A percentile compares a stretch with the other conserved stretches of the same genome.
These are phyloP conservation scores for Sycophila sp. DNA, from an alignment of 1,140 invertebrate genomes.

Conservation along the genomic window DNA sequence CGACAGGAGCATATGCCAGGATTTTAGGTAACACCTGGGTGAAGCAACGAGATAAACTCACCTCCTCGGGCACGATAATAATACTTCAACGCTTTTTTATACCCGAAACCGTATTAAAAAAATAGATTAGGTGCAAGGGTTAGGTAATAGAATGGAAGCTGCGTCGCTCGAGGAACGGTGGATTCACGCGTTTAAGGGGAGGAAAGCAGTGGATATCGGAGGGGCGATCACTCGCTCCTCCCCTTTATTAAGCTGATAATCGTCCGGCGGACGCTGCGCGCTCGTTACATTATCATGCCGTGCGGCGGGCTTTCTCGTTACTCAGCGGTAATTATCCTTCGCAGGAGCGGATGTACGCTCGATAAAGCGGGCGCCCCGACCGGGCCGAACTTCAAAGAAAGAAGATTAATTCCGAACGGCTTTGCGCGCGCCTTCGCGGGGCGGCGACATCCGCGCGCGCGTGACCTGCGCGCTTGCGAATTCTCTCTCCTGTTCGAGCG, in stretches of 20 bases:
- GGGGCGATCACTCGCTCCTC: constrained; percentile 25
- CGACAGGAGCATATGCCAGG: no score
- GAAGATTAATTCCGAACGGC: constrained; percentile 31
- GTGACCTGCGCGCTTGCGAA: not conserved
- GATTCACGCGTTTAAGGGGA: constrained; percentile 16
- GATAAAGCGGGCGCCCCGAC: constrained; percentile 47
- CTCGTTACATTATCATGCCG: constrained; percentile 59
- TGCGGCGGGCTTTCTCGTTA: constrained; percentile 45
- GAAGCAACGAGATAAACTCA: constrained; percentile 1
- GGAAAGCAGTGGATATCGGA: constrained; percentile 4
- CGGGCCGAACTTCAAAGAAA: constrained; percentile 34
- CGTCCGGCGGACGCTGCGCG: constrained; percentile 57
- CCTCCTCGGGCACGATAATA: constrained; percentile 9
- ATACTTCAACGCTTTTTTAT: not conserved
- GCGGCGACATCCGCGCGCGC: no score
- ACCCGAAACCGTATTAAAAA: not conserved
- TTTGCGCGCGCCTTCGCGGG: constrained; percentile 21
- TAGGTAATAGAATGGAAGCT: no score
- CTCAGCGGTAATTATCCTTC: constrained; percentile 61
- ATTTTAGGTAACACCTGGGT: constrained; percentile 7
- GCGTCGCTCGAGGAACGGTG: not conserved
- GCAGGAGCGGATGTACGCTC: constrained; percentile 55
- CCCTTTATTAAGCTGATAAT: constrained; percentile 64
- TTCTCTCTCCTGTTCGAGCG: not conserved
- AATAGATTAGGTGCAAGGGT: not conserved